These are phyloP conservation scores for Perodicticus potto DNA, from an alignment of 2,797 vertebrate genomes.

Conservation along the genomic window DNA sequence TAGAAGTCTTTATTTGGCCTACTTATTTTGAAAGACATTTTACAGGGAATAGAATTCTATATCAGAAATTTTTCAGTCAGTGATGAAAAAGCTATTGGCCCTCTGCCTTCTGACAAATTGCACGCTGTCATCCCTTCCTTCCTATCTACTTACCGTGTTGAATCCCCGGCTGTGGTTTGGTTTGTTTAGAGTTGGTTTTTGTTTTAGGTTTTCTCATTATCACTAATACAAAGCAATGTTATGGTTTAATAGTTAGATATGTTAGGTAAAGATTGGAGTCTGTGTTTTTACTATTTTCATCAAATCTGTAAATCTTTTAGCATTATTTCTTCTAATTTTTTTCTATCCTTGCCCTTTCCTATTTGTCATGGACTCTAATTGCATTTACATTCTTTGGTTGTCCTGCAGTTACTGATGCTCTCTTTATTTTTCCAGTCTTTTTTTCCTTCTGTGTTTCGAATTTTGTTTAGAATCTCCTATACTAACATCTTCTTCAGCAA, in stretches of 20 bases:
- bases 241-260: neutral
- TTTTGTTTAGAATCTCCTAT: neutral
- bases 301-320: neutral
- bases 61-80: neutral
- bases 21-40: neutral
- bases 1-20: neutral
- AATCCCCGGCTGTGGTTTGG: neutral
- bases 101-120: neutral
- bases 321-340: neutral
- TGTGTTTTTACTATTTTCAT: neutral
- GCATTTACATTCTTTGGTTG: neutral
- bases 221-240: neutral
- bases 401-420: neutral
- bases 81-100: neutral
- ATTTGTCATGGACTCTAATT: neutral
- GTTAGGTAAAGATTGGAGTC: neutral
- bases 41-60: neutral
- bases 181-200: neutral
- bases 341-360: neutral
- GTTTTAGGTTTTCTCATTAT: neutral
- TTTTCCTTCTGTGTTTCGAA: neutral
- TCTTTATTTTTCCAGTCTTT: neutral
- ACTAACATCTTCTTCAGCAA: neutral
- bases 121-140: neutral
- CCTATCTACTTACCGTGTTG: neutral